Percentiles rank a stretch among this genome's conserved stretches.
Evolutionary conservation across 1,140 invertebrate species (phyloP).

Genomic region (Agrypnia vestita): DNA sequence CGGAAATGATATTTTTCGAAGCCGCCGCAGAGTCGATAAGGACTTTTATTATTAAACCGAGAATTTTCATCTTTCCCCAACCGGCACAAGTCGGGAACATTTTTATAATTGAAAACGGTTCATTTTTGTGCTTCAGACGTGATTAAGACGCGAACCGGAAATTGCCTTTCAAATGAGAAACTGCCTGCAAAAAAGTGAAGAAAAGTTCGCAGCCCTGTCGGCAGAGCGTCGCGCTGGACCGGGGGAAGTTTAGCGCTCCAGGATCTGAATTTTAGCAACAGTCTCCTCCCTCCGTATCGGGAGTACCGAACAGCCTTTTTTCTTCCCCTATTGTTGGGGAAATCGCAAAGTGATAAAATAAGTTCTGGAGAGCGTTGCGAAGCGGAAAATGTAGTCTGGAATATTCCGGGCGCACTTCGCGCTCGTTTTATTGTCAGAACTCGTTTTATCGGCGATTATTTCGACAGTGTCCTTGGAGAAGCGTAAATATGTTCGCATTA

Average conservation of each 20-base stretch:
- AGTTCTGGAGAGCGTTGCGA: neutral
- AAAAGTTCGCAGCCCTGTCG: too few species aligned
- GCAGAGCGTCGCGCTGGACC: neutral
- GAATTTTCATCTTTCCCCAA: too few species aligned
- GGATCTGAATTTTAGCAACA: slow-evolving; percentile 11
- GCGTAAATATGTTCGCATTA: too few species aligned
- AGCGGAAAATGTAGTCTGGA: slow-evolving; percentile 12
- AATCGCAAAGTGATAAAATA: slow-evolving; percentile 24
- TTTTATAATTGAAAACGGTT: neutral
- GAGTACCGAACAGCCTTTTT: neutral
- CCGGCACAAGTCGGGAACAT: too few species aligned
- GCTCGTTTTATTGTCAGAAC: neutral
- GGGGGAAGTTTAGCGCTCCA: neutral
- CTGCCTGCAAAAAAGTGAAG: too few species aligned
- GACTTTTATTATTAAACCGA: too few species aligned
- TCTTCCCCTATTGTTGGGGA: neutral
- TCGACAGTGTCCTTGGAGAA: too few species aligned
- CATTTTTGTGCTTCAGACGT: neutral
- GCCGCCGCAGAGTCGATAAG: too few species aligned
- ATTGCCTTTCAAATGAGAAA: neutral
- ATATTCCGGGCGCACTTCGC: slow-evolving; percentile 9
- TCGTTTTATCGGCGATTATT: too few species aligned
- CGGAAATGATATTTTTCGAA: too few species aligned
- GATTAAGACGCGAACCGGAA: neutral
- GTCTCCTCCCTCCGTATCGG: neutral